These are phyloP conservation scores for Anarhynchus alexandrinus DNA, from an alignment of 2,113 vertebrate genomes.

Conservation along the genomic window DNA sequence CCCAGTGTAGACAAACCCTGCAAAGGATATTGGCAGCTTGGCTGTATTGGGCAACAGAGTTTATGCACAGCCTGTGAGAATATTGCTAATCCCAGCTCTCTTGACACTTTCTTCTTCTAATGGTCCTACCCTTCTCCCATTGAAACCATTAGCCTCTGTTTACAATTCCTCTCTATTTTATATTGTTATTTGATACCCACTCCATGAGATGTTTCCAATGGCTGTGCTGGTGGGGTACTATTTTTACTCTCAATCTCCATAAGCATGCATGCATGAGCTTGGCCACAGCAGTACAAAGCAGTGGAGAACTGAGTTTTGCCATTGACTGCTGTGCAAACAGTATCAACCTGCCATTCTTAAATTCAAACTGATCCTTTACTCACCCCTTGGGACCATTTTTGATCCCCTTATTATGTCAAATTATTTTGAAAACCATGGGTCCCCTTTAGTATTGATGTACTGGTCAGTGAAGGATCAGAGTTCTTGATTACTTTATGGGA, in stretches of 20 bases:
- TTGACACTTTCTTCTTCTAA: background rate
- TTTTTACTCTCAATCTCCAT: background rate
- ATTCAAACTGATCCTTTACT: background rate
- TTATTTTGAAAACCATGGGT: background rate
- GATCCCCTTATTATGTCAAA: background rate
- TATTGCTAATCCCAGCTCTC: background rate
- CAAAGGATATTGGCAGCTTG: background rate
- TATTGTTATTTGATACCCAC: background rate
- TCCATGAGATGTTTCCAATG: background rate
- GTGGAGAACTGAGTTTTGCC: background rate
- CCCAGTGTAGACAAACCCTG: accelerated
- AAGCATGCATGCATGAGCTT: background rate
- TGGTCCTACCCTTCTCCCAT: background rate
- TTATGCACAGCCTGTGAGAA: background rate
- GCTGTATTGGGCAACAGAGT: background rate
- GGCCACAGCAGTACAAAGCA: background rate
- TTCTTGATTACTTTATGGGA: background rate
- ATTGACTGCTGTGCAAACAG: background rate
- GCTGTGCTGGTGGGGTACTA: background rate
- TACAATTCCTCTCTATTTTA: background rate
- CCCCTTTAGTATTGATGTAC: background rate
- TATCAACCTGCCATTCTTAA: background rate
- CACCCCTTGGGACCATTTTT: background rate
- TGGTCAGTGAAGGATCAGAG: background rate
- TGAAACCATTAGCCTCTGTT: background rate